Conservation (phyloP, 1,140 invertebrate species). For the Eueides isabella region DNA sequence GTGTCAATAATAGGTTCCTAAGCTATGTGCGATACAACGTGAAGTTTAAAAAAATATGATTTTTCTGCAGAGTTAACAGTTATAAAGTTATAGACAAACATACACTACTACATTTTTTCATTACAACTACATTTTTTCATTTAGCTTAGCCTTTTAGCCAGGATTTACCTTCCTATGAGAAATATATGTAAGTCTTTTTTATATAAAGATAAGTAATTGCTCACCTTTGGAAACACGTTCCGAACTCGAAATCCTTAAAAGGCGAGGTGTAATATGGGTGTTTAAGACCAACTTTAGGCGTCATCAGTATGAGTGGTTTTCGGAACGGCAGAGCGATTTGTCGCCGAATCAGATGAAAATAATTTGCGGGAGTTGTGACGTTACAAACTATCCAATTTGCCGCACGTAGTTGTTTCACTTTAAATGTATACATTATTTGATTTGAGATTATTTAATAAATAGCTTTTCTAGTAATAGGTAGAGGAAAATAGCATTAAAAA, state of each 20-base stretch:
- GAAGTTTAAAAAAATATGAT: too few relatives aligned
- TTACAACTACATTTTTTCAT: too few relatives aligned
- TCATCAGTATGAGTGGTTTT: constrained; percentile 91
- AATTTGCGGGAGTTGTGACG: constrained; percentile 92
- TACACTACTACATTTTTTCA: too few relatives aligned
- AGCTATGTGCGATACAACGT: too few relatives aligned
- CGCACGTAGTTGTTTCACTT: constrained; percentile 90
- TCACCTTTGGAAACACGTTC: constrained; percentile 65
- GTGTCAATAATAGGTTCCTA: too few relatives aligned
- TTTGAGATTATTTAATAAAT: neutral
- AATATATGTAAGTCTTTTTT: neutral
- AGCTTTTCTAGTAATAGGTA: too few relatives aligned
- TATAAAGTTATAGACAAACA: too few relatives aligned
- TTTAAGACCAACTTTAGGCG: constrained; percentile 88
- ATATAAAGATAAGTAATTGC: neutral
- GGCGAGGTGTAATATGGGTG: constrained; percentile 71
- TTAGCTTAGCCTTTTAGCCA: too few relatives aligned
- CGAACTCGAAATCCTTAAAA: constrained; percentile 64
- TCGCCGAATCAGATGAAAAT: constrained; percentile 92
- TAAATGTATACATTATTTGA: neutral
- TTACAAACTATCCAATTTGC: constrained; percentile 93
- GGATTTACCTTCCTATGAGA: neutral
- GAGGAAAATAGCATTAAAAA: too few relatives aligned
- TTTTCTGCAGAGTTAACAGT: too few relatives aligned
- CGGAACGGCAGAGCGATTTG: constrained; percentile 92